phyloP scores from a whole-genome alignment of 1,140 invertebrate genomes.

The Solenopsis invicta region DNA sequence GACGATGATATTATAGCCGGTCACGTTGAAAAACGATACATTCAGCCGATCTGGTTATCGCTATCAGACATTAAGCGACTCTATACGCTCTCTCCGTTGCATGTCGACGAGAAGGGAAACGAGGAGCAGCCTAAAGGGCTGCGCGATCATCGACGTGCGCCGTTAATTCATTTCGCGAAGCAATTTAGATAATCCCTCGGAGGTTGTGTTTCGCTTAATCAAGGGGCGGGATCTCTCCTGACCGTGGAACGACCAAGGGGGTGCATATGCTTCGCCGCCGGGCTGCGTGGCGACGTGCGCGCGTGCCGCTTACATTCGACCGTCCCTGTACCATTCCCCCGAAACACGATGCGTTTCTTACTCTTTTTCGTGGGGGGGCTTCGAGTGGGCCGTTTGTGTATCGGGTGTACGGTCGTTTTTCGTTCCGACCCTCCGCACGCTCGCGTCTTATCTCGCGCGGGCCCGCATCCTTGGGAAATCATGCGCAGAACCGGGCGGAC shows the following conservation, averaged over 20 bases:
- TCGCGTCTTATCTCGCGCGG: conserved; percentile 81
- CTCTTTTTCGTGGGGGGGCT: conserved; percentile 44
- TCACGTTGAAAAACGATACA: conserved; percentile 65
- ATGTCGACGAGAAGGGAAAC: not conserved
- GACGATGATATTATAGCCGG: conserved; percentile 11
- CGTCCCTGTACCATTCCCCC: not conserved
- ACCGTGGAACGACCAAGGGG: conserved; percentile 75
- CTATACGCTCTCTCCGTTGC: conserved; percentile 41
- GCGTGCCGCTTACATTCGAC: conserved; percentile 56
- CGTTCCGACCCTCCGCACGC: conserved; percentile 24
- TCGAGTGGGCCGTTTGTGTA: conserved; percentile 40
- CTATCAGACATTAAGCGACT: conserved; percentile 73
- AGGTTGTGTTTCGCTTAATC: conserved; percentile 83
- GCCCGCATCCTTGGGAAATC: conserved; percentile 84
- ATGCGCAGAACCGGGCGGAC: conserved; percentile 63
- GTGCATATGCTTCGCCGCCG: conserved; percentile 77
- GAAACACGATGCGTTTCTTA: conserved; percentile 70
- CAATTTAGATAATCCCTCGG: conserved; percentile 84
- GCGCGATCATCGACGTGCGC: conserved; percentile 78
- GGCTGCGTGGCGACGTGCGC: conserved; percentile 42
- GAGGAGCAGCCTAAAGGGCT: not conserved
- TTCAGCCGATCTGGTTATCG: conserved; percentile 71
- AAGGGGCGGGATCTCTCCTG: conserved; percentile 79
- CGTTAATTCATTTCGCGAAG: conserved; percentile 85
- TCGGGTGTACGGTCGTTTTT: conserved; percentile 11